A percentile compares a stretch with the other conserved stretches of the same genome.
These are phyloP conservation scores for Gallinago paraguaiae DNA, from an alignment of 2,113 vertebrate genomes.

Conservation along the genomic window DNA sequence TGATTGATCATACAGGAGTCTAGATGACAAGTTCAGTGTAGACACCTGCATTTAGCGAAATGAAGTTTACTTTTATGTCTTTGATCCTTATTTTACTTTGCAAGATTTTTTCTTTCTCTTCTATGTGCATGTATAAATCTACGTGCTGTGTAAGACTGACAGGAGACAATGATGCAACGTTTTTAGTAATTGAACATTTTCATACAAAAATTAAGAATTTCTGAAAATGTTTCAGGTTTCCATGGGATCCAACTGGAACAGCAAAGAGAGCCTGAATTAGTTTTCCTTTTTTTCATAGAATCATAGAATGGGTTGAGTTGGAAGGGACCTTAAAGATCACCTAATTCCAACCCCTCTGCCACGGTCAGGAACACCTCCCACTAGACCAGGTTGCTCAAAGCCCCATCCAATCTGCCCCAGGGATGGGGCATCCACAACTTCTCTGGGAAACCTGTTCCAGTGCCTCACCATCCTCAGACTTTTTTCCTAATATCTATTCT, in stretches of 20 bases:
- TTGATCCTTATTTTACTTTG: background rate
- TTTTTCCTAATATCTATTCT: background rate
- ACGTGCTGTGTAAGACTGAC: background rate
- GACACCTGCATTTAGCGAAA: background rate
- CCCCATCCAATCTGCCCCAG: background rate
- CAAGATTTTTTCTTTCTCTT: background rate
- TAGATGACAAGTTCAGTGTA: background rate
- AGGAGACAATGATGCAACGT: background rate
- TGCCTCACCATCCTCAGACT: background rate
- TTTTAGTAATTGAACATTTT: background rate
- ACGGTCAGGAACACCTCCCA: background rate
- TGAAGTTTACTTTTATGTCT: background rate
- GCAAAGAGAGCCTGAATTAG: background rate
- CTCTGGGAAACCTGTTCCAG: background rate
- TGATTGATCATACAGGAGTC: background rate
- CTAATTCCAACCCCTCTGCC: background rate
- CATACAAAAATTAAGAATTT: constrained; percentile 8
- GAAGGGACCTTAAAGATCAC: background rate
- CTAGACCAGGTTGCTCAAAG: background rate
- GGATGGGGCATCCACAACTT: background rate
- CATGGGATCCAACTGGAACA: constrained; percentile 12
- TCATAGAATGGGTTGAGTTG: background rate
- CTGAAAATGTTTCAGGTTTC: constrained; percentile 22
- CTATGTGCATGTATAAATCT: background rate
- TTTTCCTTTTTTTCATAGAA: background rate